Conservation (phyloP, 2,797 vertebrate genomes). For the Sphenopsis melanotis region DNA sequence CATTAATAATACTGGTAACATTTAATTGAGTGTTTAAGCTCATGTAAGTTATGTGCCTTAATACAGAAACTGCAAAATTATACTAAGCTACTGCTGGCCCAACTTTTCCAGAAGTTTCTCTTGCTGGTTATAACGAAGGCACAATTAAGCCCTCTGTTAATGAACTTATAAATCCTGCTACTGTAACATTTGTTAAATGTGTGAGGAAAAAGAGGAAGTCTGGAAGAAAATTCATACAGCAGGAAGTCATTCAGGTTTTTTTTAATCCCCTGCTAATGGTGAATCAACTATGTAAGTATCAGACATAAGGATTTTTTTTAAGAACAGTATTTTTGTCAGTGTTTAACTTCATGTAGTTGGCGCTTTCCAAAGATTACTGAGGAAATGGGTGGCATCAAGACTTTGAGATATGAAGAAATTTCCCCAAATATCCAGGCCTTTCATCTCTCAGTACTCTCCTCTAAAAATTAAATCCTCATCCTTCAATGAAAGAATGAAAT, state of each 20-base stretch:
- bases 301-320: constrained; percentile 8
- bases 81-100: background rate
- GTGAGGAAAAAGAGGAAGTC: background rate
- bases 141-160: background rate
- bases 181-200: constrained; percentile 17
- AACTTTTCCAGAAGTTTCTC: constrained; percentile 1
- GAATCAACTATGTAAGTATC: background rate
- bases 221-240: background rate
- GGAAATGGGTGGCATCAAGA: background rate
- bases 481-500: background rate
- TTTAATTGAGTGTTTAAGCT: background rate
- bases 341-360: constrained; percentile 19
- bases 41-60: background rate
- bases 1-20: background rate
- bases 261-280: background rate
- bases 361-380: constrained; percentile 1
- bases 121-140: background rate
- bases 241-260: constrained; percentile 8
- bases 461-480: background rate
- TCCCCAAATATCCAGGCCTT: constrained; percentile 2
- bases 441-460: background rate
- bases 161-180: background rate
- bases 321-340: constrained; percentile 6
- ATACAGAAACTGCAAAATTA: background rate
- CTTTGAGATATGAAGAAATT: constrained; percentile 14